These are phyloP conservation scores for Caenorhabditis elegans DNA, from an alignment of 1,140 invertebrate species.

Conservation along the genomic window DNA sequence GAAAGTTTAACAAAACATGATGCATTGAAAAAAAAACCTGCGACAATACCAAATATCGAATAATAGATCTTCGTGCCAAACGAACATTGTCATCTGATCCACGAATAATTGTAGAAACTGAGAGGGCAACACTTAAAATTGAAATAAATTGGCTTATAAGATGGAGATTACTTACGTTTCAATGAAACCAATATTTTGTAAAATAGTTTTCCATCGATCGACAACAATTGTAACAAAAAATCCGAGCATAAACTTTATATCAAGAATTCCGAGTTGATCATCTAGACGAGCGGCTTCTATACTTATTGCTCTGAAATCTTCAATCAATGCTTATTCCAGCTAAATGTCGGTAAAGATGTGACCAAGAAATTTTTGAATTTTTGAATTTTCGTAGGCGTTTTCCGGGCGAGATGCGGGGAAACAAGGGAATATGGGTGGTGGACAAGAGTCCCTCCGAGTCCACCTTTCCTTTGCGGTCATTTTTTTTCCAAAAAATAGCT, in stretches of 20 bases:
- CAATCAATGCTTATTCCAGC: no score
- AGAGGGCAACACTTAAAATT: background rate
- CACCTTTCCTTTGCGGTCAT: no score
- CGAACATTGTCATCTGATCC: slow-evolving; percentile 14
- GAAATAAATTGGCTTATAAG: background rate
- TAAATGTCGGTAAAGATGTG: no score
- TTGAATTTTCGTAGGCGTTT: no score
- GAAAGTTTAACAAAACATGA: no score
- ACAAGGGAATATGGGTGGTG: no score
- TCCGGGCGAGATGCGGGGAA: no score
- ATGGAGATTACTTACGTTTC: slow-evolving; percentile 53
- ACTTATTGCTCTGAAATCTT: background rate
- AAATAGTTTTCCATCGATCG: slow-evolving; percentile 56
- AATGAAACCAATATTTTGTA: slow-evolving; percentile 61
- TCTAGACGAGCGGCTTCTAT: slow-evolving; percentile 45
- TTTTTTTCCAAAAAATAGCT: no score
- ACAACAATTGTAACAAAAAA: slow-evolving; percentile 60
- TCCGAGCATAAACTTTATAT: slow-evolving; percentile 63
- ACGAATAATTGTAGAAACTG: background rate
- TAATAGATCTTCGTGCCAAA: slow-evolving; percentile 11
- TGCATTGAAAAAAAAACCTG: background rate
- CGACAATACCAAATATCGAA: slow-evolving; percentile 1
- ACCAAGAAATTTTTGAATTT: no score
- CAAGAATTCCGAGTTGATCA: slow-evolving; percentile 52
- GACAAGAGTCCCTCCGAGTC: no score